Conservation (phyloP, 2,888 invertebrate species). For the Ennomos erosarius region DNA sequence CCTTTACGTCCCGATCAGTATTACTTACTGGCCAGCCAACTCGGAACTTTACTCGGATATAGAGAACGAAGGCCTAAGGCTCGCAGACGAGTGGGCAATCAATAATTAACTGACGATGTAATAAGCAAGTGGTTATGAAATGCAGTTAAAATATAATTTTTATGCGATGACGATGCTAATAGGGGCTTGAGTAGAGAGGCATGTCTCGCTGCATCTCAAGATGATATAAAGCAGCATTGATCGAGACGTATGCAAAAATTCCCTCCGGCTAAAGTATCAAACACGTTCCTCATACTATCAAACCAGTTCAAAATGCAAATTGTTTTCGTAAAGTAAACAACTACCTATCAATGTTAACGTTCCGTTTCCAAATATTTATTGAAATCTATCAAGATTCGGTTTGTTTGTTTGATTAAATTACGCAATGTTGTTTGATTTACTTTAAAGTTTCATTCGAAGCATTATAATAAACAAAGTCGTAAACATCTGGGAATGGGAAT, state of each 20-base stretch:
- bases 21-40: too few relatives aligned
- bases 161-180: conserved; percentile 24
- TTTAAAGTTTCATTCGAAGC: conserved; percentile 11
- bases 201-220: conserved; percentile 25
- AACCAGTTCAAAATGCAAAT: conserved; percentile 27
- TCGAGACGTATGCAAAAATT: conserved; percentile 20
- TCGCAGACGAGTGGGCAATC: conserved; percentile 32
- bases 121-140: conserved; percentile 44
- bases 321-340: conserved; percentile 21
- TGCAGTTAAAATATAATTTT: conserved; percentile 41
- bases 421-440: conserved; percentile 21
- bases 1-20: too few relatives aligned
- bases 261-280: conserved; percentile 18
- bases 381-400: conserved; percentile 19
- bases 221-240: conserved; percentile 5
- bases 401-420: conserved; percentile 16
- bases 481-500: conserved; percentile 23
- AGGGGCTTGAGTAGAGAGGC: conserved; percentile 26
- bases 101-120: conserved; percentile 46
- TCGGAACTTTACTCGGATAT: too few relatives aligned
- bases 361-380: conserved; percentile 15
- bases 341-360: conserved; percentile 16
- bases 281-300: conserved; percentile 12
- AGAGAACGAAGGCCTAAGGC: too few relatives aligned
- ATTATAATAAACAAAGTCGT: conserved; percentile 15